Evolutionary conservation across 2,888 invertebrate genomes (phyloP).

Genomic region (Orthosia gothica): DNA sequence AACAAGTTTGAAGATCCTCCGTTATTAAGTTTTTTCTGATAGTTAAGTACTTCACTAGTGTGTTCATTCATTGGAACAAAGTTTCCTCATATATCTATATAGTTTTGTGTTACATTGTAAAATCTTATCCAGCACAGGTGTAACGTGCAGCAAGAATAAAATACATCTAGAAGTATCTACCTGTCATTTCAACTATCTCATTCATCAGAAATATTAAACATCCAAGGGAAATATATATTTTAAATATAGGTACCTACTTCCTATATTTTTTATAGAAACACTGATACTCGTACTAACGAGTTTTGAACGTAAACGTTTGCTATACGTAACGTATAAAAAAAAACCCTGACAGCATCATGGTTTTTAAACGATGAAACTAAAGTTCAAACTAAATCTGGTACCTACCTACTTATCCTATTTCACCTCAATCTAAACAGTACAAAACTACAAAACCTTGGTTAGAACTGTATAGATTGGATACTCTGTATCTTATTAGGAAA

Average conservation of each 20-base stretch:
- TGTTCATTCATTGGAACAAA: conserved; percentile 45
- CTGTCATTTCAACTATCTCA: background rate
- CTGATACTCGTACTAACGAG: background rate
- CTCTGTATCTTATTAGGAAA: background rate
- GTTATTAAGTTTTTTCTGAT: conserved; percentile 27
- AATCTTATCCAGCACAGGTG: background rate
- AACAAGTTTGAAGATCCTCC: conserved; percentile 11
- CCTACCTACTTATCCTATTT: background rate
- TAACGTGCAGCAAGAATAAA: background rate
- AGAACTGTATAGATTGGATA: background rate
- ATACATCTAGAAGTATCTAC: conserved; percentile 1
- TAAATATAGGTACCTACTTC: no score
- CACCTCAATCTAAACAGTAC: background rate
- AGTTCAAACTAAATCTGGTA: background rate
- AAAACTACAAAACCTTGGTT: background rate
- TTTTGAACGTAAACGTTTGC: background rate
- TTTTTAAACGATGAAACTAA: conserved; percentile 16
- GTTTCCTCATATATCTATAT: conserved; percentile 36
- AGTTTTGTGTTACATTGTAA: background rate
- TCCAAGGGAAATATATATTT: no score
- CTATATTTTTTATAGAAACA: background rate
- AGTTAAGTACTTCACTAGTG: conserved; percentile 4
- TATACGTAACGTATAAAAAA: background rate
- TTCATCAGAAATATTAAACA: background rate
- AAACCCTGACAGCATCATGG: conserved; percentile 4